Evolutionary conservation across 2,797 vertebrate species (phyloP).

Genomic region (Cryptoblepharus egeriae): DNA sequence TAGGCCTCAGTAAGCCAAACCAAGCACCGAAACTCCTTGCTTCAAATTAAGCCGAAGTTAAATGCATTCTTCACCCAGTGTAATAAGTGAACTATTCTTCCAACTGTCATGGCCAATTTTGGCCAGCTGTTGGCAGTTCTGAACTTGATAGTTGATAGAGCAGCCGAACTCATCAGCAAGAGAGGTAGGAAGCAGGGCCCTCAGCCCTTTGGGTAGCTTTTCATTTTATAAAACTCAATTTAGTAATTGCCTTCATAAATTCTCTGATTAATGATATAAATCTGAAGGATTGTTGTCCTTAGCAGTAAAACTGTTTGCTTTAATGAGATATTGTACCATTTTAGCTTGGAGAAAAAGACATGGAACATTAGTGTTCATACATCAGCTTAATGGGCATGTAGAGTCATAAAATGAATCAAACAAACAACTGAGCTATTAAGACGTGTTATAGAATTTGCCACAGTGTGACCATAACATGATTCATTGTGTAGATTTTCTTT

Average conservation of each 20-base stretch:
- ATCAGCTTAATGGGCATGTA: conserved; percentile 53
- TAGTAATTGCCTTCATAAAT: conserved; percentile 28
- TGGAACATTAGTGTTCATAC: conserved; percentile 49
- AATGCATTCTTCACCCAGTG: not conserved
- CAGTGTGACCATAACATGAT: conserved; percentile 27
- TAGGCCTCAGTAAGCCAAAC: not conserved
- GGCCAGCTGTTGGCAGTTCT: not conserved
- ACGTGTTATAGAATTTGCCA: conserved; percentile 40
- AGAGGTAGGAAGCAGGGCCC: not conserved
- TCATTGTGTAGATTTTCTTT: conserved; percentile 46
- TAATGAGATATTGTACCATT: conserved; percentile 47
- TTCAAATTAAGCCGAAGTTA: not conserved
- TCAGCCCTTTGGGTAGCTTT: conserved; percentile 16
- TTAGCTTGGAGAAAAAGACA: conserved; percentile 43
- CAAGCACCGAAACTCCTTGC: not conserved
- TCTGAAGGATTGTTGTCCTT: conserved; percentile 53
- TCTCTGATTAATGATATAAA: conserved; percentile 57
- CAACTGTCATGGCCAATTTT: conserved; percentile 3
- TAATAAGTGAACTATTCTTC: not conserved
- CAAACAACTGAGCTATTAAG: conserved; percentile 58
- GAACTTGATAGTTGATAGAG: conserved; percentile 11
- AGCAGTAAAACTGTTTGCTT: conserved; percentile 56
- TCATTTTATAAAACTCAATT: conserved; percentile 22
- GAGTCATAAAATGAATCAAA: conserved; percentile 46
- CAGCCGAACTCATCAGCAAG: conserved; percentile 35